Evolutionary conservation across 1,140 invertebrate genomes (phyloP).

Genomic region (Wiebesia pumilae): DNA sequence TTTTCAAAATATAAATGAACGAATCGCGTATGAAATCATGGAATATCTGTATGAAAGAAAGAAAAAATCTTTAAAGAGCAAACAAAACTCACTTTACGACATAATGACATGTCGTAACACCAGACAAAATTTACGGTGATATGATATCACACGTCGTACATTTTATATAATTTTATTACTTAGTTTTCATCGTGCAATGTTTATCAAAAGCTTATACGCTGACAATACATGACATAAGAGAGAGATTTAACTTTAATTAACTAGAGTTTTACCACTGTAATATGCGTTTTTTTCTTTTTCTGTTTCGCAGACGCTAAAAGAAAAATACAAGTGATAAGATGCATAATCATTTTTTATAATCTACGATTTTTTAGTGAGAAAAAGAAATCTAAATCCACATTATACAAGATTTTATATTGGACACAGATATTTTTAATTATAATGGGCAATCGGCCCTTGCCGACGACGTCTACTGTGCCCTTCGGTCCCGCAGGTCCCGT

Average conservation of each 20-base stretch:
- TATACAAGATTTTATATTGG: constrained; percentile 42
- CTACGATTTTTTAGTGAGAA: constrained; percentile 57
- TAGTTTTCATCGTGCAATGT: constrained; percentile 47
- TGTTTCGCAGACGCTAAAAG: constrained; percentile 22
- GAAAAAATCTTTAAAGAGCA: constrained; percentile 28
- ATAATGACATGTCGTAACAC: constrained; percentile 56
- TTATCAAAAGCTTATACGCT: constrained; percentile 35
- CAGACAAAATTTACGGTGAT: constrained; percentile 51
- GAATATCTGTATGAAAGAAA: constrained; percentile 28
- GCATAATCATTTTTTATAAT: constrained; percentile 49
- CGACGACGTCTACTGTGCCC: background rate
- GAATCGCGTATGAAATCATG: background rate
- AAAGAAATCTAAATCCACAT: constrained; percentile 43
- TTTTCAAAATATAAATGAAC: constrained; percentile 34
- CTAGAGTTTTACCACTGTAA: constrained; percentile 26
- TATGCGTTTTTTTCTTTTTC: constrained; percentile 34
- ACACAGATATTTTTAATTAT: constrained; percentile 49
- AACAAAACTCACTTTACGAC: constrained; percentile 11
- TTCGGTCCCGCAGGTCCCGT: background rate
- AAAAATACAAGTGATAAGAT: constrained; percentile 49
- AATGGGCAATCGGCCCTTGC: background rate
- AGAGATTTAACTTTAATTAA: constrained; percentile 47
- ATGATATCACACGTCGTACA: constrained; percentile 23
- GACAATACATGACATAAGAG: constrained; percentile 47
- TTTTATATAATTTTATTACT: constrained; percentile 45